phyloP scores from a whole-genome alignment of 1,140 invertebrate genomes.

The Aricia agestis region DNA sequence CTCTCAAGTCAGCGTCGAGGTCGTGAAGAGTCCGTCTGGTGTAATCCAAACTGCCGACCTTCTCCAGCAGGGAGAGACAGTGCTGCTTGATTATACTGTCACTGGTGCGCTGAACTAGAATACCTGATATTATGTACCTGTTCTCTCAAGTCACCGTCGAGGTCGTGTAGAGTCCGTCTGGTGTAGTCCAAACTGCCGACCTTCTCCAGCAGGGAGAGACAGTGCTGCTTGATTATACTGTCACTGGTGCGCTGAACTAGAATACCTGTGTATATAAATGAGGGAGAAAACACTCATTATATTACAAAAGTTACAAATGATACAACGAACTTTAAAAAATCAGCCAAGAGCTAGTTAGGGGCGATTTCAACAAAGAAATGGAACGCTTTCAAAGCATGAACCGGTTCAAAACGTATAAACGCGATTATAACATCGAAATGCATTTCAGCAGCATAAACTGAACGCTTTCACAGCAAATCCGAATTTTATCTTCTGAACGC shows the following conservation, averaged over 20 bases:
- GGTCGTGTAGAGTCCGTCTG: background rate
- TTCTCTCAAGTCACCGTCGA: slow-evolving; percentile 10
- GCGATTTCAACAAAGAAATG: no score
- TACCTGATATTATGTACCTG: slow-evolving; percentile 21
- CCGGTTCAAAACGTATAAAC: no score
- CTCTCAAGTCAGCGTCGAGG: slow-evolving; percentile 11
- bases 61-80: slow-evolving; percentile 26
- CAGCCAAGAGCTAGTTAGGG: no score
- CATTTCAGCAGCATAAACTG: no score
- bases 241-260: slow-evolving; percentile 25
- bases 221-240: slow-evolving; percentile 24
- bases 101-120: slow-evolving; percentile 24
- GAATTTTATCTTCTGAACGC: no score
- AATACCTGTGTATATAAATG: slow-evolving; percentile 19
- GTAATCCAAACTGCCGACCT: slow-evolving; percentile 25
- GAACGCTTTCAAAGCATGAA: no score
- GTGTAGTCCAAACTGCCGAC: slow-evolving; percentile 27
- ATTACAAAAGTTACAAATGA: no score
- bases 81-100: slow-evolving; percentile 26
- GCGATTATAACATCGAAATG: no score
- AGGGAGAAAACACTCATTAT: no score
- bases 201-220: slow-evolving; percentile 24
- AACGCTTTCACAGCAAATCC: no score
- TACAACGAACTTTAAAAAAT: no score
- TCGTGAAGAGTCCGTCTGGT: slow-evolving; percentile 16